A percentile compares a stretch with the other conserved stretches of the same genome.
Evolutionary conservation across 2,888 invertebrate species (phyloP).

Genomic region (Coecobrya sp.): DNA sequence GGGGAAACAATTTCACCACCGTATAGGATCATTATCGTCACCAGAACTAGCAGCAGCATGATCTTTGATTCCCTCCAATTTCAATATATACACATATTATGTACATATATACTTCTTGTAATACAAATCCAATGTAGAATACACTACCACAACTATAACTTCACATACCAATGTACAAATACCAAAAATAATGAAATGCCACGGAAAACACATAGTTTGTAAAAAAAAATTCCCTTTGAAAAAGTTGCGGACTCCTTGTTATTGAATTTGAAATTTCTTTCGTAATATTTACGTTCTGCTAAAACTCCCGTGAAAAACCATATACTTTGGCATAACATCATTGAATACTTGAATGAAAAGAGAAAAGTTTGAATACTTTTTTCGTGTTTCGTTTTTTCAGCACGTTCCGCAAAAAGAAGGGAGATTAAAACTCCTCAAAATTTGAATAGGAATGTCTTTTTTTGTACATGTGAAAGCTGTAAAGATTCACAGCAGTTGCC

Average conservation of each 20-base stretch:
- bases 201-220: not conserved
- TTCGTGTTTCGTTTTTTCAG: not conserved
- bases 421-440: conserved; percentile 54
- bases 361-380: not conserved
- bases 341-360: not conserved
- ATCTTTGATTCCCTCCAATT: conserved; percentile 65
- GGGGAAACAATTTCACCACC: conserved; percentile 80
- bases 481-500: conserved; percentile 47
- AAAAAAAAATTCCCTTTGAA: not conserved
- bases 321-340: not conserved
- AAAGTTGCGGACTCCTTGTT: not conserved
- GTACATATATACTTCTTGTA: no score
- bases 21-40: conserved; percentile 46
- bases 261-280: not conserved
- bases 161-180: no score
- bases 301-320: not conserved
- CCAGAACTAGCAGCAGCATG: conserved; percentile 29
- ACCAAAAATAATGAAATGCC: conserved; percentile 6
- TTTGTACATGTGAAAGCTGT: not conserved
- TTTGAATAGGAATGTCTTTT: conserved; percentile 35
- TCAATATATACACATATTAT: conserved; percentile 25
- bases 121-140: no score
- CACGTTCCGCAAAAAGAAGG: conserved; percentile 31
- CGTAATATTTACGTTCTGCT: not conserved
- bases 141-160: no score